Evolutionary conservation across 1,140 invertebrate genomes (phyloP).

Genomic region (Zaprionus gabonicus): DNA sequence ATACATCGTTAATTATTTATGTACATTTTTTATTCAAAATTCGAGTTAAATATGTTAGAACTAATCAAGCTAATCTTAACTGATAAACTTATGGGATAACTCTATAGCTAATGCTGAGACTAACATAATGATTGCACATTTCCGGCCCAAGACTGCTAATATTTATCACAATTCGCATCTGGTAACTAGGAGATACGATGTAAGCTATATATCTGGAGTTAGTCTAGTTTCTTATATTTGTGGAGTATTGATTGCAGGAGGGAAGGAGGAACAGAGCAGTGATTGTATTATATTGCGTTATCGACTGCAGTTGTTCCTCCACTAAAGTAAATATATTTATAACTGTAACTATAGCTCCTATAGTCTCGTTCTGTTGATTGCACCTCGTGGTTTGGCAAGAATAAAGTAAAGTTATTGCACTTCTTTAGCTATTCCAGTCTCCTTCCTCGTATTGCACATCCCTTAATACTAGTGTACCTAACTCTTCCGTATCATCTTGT

Average conservation of each 20-base stretch:
- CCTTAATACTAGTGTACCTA: constrained; percentile 47
- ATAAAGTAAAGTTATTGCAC: constrained; percentile 70
- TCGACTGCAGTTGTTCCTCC: constrained; percentile 1
- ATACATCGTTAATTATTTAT: neutral
- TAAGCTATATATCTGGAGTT: constrained; percentile 28
- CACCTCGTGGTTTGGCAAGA: constrained; percentile 81
- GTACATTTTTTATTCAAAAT: constrained; percentile 22
- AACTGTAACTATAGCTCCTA: neutral
- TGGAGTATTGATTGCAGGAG: constrained; percentile 3
- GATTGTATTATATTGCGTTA: constrained; percentile 28
- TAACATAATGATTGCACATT: constrained; percentile 80
- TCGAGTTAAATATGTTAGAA: neutral
- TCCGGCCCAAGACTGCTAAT: constrained; percentile 84
- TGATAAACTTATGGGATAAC: neutral
- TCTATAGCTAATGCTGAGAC: constrained; percentile 49
- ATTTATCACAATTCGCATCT: constrained; percentile 84
- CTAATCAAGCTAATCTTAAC: constrained; percentile 1
- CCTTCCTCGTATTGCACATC: constrained; percentile 62
- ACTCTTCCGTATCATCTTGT: constrained; percentile 87
- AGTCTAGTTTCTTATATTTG: neutral
- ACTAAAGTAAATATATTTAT: constrained; percentile 24
- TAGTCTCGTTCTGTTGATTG: constrained; percentile 26
- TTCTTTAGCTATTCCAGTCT: constrained; percentile 33
- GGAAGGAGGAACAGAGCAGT: neutral
- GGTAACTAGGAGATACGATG: constrained; percentile 50